Percentiles rank a stretch among this genome's conserved stretches.
Conservation (phyloP, 2,113 vertebrate genomes). For the Myotis yumanensis region DNA sequence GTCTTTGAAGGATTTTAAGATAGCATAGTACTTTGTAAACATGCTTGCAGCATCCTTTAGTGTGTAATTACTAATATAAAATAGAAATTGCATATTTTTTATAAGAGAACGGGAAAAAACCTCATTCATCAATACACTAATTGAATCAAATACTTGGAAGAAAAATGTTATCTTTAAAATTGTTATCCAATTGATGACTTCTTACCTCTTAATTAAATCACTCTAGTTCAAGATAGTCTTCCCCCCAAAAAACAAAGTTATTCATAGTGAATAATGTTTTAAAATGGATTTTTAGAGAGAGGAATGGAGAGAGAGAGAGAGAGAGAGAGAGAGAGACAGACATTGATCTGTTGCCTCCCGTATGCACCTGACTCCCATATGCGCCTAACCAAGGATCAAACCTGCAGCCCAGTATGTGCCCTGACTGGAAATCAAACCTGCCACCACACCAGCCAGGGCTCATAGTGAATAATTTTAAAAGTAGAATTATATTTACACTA, state of each 20-base stretch:
- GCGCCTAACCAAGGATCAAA: not conserved
- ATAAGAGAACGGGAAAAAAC: not conserved
- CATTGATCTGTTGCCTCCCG: not conserved
- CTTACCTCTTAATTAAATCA: not conserved
- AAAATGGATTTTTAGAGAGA: not conserved
- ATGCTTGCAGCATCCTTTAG: not conserved
- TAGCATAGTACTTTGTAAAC: slow-evolving; percentile 19
- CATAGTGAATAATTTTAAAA: not conserved
- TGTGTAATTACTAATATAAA: slow-evolving; percentile 17
- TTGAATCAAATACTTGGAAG: slow-evolving; percentile 8
- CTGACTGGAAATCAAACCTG: not conserved
- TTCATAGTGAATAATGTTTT: not conserved
- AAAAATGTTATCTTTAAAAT: slow-evolving; percentile 31
- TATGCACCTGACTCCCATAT: not conserved
- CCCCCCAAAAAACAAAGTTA: not conserved
- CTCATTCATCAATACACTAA: not conserved
- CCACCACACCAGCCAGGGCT: not conserved
- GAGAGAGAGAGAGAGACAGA: not conserved
- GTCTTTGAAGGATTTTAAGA: slow-evolving; percentile 28
- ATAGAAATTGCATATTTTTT: not conserved
- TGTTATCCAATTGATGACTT: not conserved
- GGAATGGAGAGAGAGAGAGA: too few species aligned
- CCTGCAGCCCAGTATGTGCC: not conserved
- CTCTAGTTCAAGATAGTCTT: not conserved
- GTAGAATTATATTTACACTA: not conserved